Evolutionary conservation across 2,113 vertebrate species (phyloP), one percentile per base, ranked within the genome.

Genomic region (Nothocercus julius): DNA sequence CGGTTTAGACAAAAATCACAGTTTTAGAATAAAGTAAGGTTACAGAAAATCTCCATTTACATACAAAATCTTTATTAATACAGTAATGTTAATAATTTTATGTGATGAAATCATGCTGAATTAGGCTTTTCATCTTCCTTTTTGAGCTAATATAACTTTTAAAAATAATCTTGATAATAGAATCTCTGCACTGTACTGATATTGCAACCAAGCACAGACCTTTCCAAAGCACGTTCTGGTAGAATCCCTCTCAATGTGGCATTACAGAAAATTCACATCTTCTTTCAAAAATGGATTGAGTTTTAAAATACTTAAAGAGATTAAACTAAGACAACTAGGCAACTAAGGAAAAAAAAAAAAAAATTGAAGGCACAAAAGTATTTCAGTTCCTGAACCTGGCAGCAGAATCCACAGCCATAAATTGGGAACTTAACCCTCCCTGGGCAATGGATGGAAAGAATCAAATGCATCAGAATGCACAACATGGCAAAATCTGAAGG

Each of bases 31-130:
- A 61, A 40, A 82, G 61, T 32, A 77, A 85, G 3, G 16, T 19
- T 49, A 49, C 49, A 49, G 49, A 49, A 49, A 20, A 49, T 51
- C 36, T 83, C 72, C 28, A 84, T 94, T 94, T 53, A 95, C 24
- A 82, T 32, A 87, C 27, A 95, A 92, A 92, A 92, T 78, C 87
- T 36, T 82, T 58, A 51, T 78, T 94, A 87, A 82, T 85, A 90
- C 58, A 90, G 47, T 62, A 95, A 80, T 96, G 86, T 82, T 68
- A 47, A 76, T 49, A 49, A 77, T 74, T 40, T 80, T 81, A 9
- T 30, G 38, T 3, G 27, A 56, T 32, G 16, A 30, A 95, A 59
- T 62, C 9, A 70, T 45, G n/a, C 18, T 40, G 56, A 89, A 81
- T 6, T 25, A 82, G 27, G 8, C 25, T 80, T 81, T 89, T 61